These are phyloP conservation scores for Drosophila sechellia DNA, from an alignment of 1,140 invertebrate genomes.

Conservation along the genomic window DNA sequence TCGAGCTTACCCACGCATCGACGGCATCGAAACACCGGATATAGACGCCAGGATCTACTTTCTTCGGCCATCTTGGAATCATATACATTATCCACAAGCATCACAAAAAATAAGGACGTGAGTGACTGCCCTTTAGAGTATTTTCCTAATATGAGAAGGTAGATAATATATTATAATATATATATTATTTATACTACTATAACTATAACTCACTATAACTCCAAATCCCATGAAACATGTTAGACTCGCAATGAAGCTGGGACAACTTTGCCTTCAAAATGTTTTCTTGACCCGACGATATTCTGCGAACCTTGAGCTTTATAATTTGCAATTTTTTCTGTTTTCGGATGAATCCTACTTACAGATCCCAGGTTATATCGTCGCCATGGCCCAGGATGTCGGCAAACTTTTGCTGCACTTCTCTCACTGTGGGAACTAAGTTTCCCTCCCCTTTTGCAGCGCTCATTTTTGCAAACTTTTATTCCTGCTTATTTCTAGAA, in stretches of 20 bases:
- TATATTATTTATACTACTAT: neutral
- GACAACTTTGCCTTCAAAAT: conserved; percentile 5
- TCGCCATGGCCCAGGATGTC: conserved; percentile 18
- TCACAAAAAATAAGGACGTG: conserved; percentile 21
- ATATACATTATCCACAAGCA: conserved; percentile 5
- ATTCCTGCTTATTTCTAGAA: neutral
- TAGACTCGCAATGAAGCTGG: no score
- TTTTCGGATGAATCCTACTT: neutral
- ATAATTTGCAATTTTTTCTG: neutral
- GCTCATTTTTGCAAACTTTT: neutral
- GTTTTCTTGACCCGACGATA: neutral
- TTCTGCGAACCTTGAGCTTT: neutral
- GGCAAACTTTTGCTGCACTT: conserved; percentile 32
- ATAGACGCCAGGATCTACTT: conserved; percentile 13
- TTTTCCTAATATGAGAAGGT: neutral
- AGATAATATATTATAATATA: no score
- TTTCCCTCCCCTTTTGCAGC: neutral
- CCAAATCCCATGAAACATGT: neutral
- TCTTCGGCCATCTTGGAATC: conserved; percentile 3
- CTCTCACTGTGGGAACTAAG: conserved; percentile 7
- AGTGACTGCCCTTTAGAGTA: conserved; percentile 19
- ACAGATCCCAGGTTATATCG: conserved; percentile 38
- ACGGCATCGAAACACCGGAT: conserved; percentile 22
- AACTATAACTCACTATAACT: conserved; percentile 1
- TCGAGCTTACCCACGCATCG: neutral